Base-by-base conservation (phyloP, 2,888 invertebrate genomes). In the Gonocerus acuteangulatus region DNA sequence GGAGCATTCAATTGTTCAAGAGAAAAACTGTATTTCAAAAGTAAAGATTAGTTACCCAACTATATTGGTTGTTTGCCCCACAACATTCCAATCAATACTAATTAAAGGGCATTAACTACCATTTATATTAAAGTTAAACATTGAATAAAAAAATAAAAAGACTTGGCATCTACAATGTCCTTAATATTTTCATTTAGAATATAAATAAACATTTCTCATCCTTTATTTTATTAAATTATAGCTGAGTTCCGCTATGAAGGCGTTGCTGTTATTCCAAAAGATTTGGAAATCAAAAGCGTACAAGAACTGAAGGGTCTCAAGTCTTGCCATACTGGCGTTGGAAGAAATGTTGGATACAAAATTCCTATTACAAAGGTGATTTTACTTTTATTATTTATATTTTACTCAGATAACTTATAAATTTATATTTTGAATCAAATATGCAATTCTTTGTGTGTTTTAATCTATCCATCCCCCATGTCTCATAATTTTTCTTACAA, bases 341-440 rank as follows among this genome's bases (percentile, higher is more conserved):
- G 90, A 59, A 82, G 89, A 65, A 91, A 91, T 70, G 91, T 91
- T 6, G 93, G 93, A 21, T 94, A 91, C 77, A 87, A 90, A 64
- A 76, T 77, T 32, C 78, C 79, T 0, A 71, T 79, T 23, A 74
- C 72, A 15, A 71, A 71, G 67, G 72, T 72, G 62, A 67, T 65
- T n/a, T n/a, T 21, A 23, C n/a, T 15, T 9, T n/a, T 34, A 11
- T 34, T 11, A 11, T 11, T 11, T 45, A 9, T 13, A 13, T 11
- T n/a, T 45, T 16, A 13, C 9, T 48, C 11, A 48, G 36, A 11
- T 11, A 11, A 11, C 9, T n/a, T 34, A 11, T 34, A 9, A 34
- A 11, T 34, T 34, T 34, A 11, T 9, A 11, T 34, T 11, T 11
- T 11, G 11, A 11, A 34, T 11, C 36, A 9, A 34, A 34, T 11